Base-by-base conservation (phyloP, 2,797 vertebrate genomes). In the Myotis pilosus region DNA sequence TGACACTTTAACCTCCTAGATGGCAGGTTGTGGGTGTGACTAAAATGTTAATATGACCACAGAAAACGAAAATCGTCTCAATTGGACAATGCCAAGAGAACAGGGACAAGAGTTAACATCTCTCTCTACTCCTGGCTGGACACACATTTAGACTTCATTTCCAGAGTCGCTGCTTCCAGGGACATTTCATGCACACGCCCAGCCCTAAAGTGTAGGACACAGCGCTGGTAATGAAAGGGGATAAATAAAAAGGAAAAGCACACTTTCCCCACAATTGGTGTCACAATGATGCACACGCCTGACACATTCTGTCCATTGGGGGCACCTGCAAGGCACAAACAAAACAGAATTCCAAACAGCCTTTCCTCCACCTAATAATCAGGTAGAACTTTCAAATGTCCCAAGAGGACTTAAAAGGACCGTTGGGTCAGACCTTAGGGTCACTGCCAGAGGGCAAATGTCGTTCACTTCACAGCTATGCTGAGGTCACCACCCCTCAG, bases 341-440 rank as follows among this genome's bases (percentile, higher is more conserved):
- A 23, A 30, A 19, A 15, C 23, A 44, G 28, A 68, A 13, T 17
- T 9, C 57, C 19, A 38, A 76, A 55, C 13, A 5, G 0, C 25
- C 15, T 49, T 25, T 55, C 44, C 41, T 28, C 36, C 0, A 0
- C 20, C 64, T 13, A 36, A 2, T 8, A 12, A 25, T 5, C 62
- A 6, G 8, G 3, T 6, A 17, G 17, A 30, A 75, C 30, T 15
- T 53, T 19, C 30, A 22, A 38, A 41, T 3, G n/a, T 15, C 30
- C 10, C 69, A 2, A 0, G 16, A 28, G 64, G 57, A 51, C 1
- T 1, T 0, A 1, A 0, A 25, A 44, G 17, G 25, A 16, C 0
- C 3, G 8, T 7, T 20, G 0, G 10, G 72, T 17, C 72, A 75
- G 66, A 20, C 22, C 8, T 3, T 0, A 1, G 64, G n/a, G 23